phyloP scores from a whole-genome alignment of 1,140 invertebrate species.

The Pararge aegeria region DNA sequence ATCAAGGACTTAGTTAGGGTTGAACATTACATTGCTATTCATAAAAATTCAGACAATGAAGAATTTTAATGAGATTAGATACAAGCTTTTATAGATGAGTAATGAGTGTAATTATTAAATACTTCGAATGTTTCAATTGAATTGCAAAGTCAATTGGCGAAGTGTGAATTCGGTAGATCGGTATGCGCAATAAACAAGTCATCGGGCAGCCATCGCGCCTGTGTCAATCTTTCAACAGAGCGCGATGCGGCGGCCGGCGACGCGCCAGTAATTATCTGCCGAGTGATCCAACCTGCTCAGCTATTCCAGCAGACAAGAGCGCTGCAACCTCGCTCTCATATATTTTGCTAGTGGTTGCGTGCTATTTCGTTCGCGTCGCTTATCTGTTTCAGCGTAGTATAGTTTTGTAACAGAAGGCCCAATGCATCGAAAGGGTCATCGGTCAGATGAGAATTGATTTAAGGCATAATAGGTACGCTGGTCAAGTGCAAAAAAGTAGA shows the following conservation, averaged over 20 bases:
- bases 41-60: no score
- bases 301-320: constrained; percentile 34
- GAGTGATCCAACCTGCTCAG: constrained; percentile 47
- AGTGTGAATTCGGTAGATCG: constrained; percentile 41
- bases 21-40: no score
- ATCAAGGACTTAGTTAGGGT: no score
- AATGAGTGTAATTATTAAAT: constrained; percentile 7
- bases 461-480: no score
- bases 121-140: constrained; percentile 6
- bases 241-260: constrained; percentile 43
- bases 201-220: constrained; percentile 40
- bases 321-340: constrained; percentile 23
- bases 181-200: constrained; percentile 54
- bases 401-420: no score
- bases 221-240: constrained; percentile 66
- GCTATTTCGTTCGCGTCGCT: no score
- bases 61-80: no score
- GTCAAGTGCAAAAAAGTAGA: no score
- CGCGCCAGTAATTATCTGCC: constrained; percentile 65
- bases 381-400: no score
- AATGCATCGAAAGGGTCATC: no score
- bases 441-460: no score
- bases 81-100: neutral
- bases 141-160: constrained; percentile 41
- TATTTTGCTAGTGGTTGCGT: constrained; percentile 18